Evolutionary conservation across 2,113 vertebrate species (phyloP).

Genomic region (Equus przewalskii): DNA sequence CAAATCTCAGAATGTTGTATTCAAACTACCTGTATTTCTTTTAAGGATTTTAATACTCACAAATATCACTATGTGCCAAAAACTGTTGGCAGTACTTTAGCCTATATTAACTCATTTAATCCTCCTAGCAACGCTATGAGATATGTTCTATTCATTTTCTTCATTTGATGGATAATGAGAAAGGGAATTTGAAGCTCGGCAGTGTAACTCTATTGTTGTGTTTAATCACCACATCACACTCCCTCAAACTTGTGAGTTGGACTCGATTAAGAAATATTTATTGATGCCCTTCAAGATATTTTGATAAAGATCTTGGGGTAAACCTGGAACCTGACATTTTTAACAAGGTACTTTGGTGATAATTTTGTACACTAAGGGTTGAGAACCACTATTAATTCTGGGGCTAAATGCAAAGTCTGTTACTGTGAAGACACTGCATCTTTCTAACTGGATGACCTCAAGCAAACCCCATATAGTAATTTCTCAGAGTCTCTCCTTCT

Average conservation of each 20-base stretch:
- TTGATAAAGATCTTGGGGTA: background rate
- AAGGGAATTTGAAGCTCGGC: background rate
- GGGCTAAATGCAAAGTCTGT: background rate
- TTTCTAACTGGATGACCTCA: background rate
- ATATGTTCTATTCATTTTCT: background rate
- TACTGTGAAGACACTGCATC: background rate
- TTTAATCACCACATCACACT: background rate
- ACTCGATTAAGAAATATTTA: background rate
- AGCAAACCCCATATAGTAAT: background rate
- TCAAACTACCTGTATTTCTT: background rate
- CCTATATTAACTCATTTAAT: background rate
- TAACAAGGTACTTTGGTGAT: background rate
- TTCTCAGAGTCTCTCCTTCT: background rate
- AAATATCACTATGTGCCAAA: background rate
- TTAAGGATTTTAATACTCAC: background rate
- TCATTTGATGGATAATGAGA: background rate
- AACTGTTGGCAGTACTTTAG: background rate
- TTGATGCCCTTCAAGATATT: background rate
- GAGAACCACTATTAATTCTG: background rate
- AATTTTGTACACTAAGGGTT: background rate
- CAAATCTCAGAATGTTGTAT: background rate
- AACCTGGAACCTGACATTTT: background rate
- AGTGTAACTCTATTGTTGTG: background rate
- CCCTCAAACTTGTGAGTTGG: background rate
- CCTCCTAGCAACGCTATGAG: background rate